Evolutionary conservation across 2,888 invertebrate species (phyloP).

Genomic region (Geophilus truncorum): DNA sequence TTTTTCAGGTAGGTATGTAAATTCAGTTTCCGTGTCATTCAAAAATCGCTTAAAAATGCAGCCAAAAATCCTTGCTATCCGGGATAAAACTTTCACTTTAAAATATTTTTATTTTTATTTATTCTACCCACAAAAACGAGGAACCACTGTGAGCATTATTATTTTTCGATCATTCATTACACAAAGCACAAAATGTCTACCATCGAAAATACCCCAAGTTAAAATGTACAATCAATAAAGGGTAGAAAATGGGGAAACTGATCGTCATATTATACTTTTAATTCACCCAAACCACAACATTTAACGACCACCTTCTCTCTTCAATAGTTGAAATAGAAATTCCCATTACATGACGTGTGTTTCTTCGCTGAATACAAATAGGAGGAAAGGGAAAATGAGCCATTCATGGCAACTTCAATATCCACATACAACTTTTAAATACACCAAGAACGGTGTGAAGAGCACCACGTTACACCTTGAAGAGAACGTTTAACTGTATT

Average conservation of each 20-base stretch:
- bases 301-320: too few relatives aligned
- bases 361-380: background rate
- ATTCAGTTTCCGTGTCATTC: background rate
- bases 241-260: background rate
- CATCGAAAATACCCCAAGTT: background rate
- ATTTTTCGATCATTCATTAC: too few relatives aligned
- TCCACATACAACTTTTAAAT: too few relatives aligned
- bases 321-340: background rate
- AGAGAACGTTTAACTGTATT: too few relatives aligned
- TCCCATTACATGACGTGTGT: background rate
- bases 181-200: background rate
- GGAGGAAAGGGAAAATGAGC: background rate
- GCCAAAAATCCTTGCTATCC: background rate
- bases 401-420: background rate
- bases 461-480: too few relatives aligned
- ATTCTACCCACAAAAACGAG: too few relatives aligned
- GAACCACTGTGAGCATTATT: too few relatives aligned
- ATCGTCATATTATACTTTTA: background rate
- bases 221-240: background rate
- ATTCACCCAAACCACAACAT: background rate
- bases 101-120: too few relatives aligned
- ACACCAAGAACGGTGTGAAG: too few relatives aligned
- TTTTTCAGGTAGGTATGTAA: background rate
- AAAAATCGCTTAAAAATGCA: background rate
- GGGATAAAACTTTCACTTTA: background rate